Evolutionary conservation across 2,113 vertebrate genomes (phyloP).

Genomic region (Phylloscopus trochiloides): DNA sequence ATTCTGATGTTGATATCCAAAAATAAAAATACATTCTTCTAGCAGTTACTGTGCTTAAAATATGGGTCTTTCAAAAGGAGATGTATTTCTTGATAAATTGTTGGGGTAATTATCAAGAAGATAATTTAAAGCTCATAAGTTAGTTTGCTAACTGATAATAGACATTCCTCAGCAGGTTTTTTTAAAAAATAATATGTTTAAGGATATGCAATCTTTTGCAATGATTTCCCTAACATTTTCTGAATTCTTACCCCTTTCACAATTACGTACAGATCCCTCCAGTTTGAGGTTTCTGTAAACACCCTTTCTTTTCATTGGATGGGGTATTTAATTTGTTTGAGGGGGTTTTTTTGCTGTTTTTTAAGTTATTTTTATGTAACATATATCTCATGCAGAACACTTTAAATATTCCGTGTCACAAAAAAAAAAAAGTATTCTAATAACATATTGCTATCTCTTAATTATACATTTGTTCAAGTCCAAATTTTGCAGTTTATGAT

Average conservation of each 20-base stretch:
- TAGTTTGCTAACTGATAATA: not conserved
- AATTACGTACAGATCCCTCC: not conserved
- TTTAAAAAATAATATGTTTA: not conserved
- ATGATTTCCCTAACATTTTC: not conserved
- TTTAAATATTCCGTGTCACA: not conserved
- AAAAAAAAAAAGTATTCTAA: not conserved
- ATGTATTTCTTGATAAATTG: not conserved
- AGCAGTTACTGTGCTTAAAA: not conserved
- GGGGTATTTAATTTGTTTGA: fast-evolving
- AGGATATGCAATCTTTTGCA: not conserved
- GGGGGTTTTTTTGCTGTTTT: fast-evolving
- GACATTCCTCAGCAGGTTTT: not conserved
- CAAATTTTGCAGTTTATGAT: not conserved
- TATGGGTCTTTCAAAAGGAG: not conserved
- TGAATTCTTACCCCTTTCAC: not conserved
- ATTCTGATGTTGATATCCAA: not conserved
- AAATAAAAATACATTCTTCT: not conserved
- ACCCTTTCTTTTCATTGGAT: not conserved
- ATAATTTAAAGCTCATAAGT: not conserved
- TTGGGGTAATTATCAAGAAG: not conserved
- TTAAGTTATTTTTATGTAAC: not conserved
- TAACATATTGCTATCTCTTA: not conserved
- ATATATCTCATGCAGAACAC: not conserved
- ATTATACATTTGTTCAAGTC: not conserved
- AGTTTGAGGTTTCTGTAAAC: not conserved